phyloP scores from a whole-genome alignment of 1,140 invertebrate species.

The Drosophila rufa region DNA sequence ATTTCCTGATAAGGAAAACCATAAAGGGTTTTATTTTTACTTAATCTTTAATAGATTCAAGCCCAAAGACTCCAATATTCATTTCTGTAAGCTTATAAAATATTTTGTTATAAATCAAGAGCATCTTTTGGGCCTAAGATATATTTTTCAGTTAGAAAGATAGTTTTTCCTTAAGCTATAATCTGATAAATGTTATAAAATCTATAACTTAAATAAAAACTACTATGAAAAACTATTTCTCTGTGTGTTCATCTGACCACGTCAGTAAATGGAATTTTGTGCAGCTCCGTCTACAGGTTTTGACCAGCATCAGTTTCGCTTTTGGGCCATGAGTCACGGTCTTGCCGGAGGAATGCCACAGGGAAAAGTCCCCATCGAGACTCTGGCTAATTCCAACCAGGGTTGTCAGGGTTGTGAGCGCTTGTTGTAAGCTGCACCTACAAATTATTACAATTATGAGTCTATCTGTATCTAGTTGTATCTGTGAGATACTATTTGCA shows the following conservation, averaged over 20 bases:
- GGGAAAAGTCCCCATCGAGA: conserved; percentile 29
- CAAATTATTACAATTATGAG: conserved; percentile 56
- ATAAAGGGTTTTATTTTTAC: no score
- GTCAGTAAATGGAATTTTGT: conserved; percentile 55
- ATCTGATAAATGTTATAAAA: not conserved
- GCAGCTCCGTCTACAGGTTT: conserved; percentile 57
- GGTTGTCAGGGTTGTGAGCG: conserved; percentile 61
- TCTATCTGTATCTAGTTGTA: conserved; percentile 43
- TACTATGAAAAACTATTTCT: not conserved
- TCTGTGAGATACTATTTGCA: conserved; percentile 61
- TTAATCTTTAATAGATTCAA: no score
- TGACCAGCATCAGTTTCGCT: conserved; percentile 58
- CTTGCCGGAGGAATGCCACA: conserved; percentile 58
- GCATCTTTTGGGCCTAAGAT: no score
- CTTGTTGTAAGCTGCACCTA: conserved; percentile 48
- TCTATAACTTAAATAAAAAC: not conserved
- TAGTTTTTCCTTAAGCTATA: not conserved
- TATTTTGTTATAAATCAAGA: no score
- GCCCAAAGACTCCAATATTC: no score
- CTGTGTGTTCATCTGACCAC: conserved; percentile 22
- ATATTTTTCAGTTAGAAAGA: no score
- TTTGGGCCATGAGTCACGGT: conserved; percentile 55
- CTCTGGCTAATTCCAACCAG: conserved; percentile 44
- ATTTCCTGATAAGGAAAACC: no score
- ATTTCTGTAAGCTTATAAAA: no score